Base-by-base conservation (phyloP, 2,888 invertebrate species). In the Rotaria macrura region DNA sequence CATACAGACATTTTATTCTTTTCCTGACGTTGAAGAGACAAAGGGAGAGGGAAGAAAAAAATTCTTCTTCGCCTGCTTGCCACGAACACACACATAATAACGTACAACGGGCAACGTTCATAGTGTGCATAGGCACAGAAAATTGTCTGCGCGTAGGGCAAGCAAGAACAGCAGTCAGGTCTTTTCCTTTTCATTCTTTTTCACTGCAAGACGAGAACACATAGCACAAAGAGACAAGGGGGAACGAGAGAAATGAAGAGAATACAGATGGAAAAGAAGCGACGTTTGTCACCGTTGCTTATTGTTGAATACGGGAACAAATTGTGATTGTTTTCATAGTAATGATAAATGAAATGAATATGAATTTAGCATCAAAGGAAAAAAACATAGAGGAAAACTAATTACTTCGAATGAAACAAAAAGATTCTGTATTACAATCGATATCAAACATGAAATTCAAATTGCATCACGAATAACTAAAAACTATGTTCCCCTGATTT, bases 31-130 rank as follows among this genome's bases (percentile, higher is more conserved):
- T 29, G 5, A 65, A 65, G 34, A 65, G 65, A 65, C 65, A 65
- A 65, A 65, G 65, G 34, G 34, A 38, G 65, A 65, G 65, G 38
- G 65, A 65, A 20, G 34, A 34, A 65, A 65, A 65, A 65, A 65
- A 34, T 65, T 34, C 34, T 65, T 34, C 20, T 17, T 17, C 17
- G 34, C 65, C 38, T 65, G 20, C 29, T 34, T 65, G 34, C 65
- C 34, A 65, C 6, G 34, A 29, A 20, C 20, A 65, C 6, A 65
- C 65, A 20, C 20, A 65, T 29, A 57, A 14, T 17, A 12, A 34
- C 65, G 34, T 65, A 65, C 65, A 65, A 65, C 65, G 65, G 65
- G 65, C 65, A 65, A 65, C 65, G 65, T 65, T 65, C 65, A 65
- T 65, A 34, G 65, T 65, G 65, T 34, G 34, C 4, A 34, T 17